phyloP scores from a whole-genome alignment of 2,888 invertebrate genomes.

The Eumerus sabulonum region DNA sequence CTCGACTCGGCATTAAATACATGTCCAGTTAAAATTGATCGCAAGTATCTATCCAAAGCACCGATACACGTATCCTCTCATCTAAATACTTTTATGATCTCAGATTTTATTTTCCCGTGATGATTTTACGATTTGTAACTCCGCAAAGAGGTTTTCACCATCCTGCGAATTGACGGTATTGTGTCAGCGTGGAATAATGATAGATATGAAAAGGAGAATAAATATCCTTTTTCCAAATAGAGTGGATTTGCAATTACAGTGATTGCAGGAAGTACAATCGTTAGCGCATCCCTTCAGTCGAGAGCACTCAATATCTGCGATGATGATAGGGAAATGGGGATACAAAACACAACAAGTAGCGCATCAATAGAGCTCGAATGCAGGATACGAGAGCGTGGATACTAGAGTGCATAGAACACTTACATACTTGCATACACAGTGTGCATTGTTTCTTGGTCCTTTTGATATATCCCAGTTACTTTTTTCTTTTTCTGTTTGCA shows the following conservation, averaged over 20 bases:
- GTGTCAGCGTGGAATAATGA: slow-evolving; percentile 33
- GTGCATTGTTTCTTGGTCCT: slow-evolving; percentile 32
- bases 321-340: slow-evolving; percentile 1
- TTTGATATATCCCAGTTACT: background rate
- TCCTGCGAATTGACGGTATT: slow-evolving; percentile 18
- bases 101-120: slow-evolving; percentile 8
- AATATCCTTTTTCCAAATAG: slow-evolving; percentile 2
- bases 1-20: no score
- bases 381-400: no score
- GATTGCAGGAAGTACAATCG: slow-evolving; percentile 40
- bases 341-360: background rate
- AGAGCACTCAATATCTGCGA: slow-evolving; percentile 51
- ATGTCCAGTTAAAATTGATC: no score
- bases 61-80: no score
- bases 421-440: no score
- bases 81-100: no score
- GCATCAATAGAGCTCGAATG: slow-evolving; percentile 10
- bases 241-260: slow-evolving; percentile 34
- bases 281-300: slow-evolving; percentile 35
- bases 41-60: no score
- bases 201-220: slow-evolving; percentile 4
- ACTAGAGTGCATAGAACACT: no score
- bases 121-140: slow-evolving; percentile 32
- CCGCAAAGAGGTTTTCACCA: slow-evolving; percentile 2
- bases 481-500: background rate